Evolutionary conservation across 2,888 invertebrate genomes (phyloP).

Genomic region (Oscheius sp.): DNA sequence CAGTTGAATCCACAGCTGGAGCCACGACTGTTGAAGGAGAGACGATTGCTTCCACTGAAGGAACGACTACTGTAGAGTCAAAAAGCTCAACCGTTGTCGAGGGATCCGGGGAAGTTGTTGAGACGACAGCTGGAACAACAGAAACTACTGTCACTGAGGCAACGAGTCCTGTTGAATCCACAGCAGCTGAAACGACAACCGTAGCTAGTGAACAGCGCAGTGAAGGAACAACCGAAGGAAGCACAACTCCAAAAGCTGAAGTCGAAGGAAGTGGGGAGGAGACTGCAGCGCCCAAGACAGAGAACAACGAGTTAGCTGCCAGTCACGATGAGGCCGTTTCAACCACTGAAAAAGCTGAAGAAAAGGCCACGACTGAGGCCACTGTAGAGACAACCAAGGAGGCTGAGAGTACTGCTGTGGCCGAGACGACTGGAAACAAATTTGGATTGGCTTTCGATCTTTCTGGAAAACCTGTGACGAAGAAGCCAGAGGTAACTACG

Average conservation of each 20-base stretch:
- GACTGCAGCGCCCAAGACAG: background rate
- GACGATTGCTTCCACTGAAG: too few species aligned
- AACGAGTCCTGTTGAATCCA: background rate
- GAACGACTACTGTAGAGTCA: too few species aligned
- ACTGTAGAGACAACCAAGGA: background rate
- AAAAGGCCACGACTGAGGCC: background rate
- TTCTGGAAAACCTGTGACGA: too few species aligned
- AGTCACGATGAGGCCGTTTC: background rate
- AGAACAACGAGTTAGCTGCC: background rate
- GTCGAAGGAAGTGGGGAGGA: conserved; percentile 13
- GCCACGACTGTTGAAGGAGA: too few species aligned
- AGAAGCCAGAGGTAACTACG: too few species aligned
- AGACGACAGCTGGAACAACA: conserved; percentile 9
- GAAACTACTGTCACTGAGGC: conserved; percentile 23
- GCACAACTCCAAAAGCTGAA: background rate
- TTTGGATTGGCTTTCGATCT: too few species aligned
- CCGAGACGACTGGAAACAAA: background rate
- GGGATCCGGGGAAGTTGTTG: background rate
- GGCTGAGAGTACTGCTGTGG: background rate
- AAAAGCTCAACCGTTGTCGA: too few species aligned
- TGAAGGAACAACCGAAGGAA: background rate
- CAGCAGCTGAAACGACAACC: background rate
- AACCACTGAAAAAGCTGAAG: background rate
- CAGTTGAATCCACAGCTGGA: too few species aligned
- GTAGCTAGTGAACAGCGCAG: background rate